Evolutionary conservation across 1,140 invertebrate species (phyloP), one percentile per base, ranked within the genome.

Genomic region (Whitmania pigra): DNA sequence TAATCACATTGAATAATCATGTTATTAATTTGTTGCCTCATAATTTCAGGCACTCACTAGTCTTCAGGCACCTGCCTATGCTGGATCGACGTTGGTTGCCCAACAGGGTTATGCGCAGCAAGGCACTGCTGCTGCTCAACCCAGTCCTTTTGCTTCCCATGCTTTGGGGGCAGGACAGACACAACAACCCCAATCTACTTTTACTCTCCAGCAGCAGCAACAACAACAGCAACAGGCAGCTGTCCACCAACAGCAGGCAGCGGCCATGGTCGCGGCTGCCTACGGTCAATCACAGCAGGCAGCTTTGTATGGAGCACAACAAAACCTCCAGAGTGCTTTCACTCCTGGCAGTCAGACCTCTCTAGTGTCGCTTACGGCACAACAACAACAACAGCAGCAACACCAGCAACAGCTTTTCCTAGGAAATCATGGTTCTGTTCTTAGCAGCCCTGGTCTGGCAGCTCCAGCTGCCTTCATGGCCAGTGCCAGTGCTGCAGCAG

Each of bases 51-150:
- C 22, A 15, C 22, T 63, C 11, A 13, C 57, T 25, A 31, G 22
- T 63, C 57, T 63, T 25, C 57, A 63, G 29, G 6, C 57, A 63
- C 57, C 57, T 25, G 57, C 57, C 29, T 63, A 63, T 63, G 57
- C 22, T 63, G 29, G 57, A 25, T 25, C 57, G 29, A 63, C 57
- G 11, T n/a, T 63, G 57, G 29, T 63, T 22, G 29, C 57, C 57
- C 57, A 63, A 31, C 57, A 63, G 29, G 57, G 22, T n/a, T 63
- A 63, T 63, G 57, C 57, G 11, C 57, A 63, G 29, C 57, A 63
- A 31, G 22, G 29, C 11, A 13, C 22, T 22, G 22, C 22, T 7
- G 0, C 22, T 25, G 57, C 57, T 25, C 22, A 25, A 13, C 57
- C 20, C 20, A 20, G 25, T 20, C 54, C 22, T 25, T 31, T 25